Percentiles rank a stretch among this genome's conserved stretches.
Conservation (phyloP, 2,888 invertebrate species). For the Chrysomela aeneicollis region DNA sequence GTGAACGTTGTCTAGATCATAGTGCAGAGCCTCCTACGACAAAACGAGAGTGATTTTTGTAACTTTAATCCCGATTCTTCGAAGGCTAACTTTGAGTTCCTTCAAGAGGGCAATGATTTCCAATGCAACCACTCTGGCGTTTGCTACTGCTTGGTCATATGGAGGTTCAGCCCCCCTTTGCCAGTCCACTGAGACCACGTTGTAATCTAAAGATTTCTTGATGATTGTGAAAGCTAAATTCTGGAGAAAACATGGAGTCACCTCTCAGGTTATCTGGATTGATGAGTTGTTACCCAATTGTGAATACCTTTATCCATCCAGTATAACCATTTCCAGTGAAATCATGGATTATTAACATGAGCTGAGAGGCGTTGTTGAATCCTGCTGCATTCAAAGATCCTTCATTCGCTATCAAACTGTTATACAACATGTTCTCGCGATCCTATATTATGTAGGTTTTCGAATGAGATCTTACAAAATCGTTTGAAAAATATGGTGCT, state of each 20-base stretch:
- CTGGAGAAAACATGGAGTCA: neutral
- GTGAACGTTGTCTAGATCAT: slow-evolving; percentile 55
- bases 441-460: slow-evolving; percentile 28
- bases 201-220: slow-evolving; percentile 42
- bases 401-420: slow-evolving; percentile 30
- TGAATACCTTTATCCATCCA: slow-evolving; percentile 61
- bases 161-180: slow-evolving; percentile 64
- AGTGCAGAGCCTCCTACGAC: slow-evolving; percentile 33
- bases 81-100: slow-evolving; percentile 54
- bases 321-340: slow-evolving; percentile 61
- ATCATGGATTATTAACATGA: slow-evolving; percentile 59
- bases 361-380: slow-evolving; percentile 45
- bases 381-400: slow-evolving; percentile 50
- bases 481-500: no score
- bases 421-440: slow-evolving; percentile 33
- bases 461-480: no score
- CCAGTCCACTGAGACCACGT: slow-evolving; percentile 66
- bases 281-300: slow-evolving; percentile 13
- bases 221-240: neutral
- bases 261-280: neutral
- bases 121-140: slow-evolving; percentile 66
- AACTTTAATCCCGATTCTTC: slow-evolving; percentile 17
- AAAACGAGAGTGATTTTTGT: slow-evolving; percentile 16
- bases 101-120: slow-evolving; percentile 61
- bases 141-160: slow-evolving; percentile 67